These are phyloP conservation scores for Allygus modestus DNA, from an alignment of 2,888 invertebrate genomes.

Conservation along the genomic window DNA sequence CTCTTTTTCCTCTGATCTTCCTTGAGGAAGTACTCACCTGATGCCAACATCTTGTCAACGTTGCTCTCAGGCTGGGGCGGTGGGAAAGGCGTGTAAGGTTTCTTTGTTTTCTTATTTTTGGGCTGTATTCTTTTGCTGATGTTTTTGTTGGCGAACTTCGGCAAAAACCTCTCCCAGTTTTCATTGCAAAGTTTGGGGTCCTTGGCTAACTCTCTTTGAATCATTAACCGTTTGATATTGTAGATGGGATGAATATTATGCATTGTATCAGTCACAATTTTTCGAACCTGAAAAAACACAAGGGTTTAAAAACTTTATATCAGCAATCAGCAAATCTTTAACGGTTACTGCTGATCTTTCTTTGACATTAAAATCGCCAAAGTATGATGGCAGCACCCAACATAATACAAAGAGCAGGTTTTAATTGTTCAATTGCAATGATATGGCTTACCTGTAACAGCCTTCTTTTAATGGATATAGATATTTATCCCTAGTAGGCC, in stretches of 20 bases:
- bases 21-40: conserved; percentile 97
- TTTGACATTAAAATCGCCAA: no score
- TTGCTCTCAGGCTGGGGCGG: conserved; percentile 96
- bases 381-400: no score
- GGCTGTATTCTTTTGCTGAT: conserved; percentile 92
- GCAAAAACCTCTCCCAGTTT: conserved; percentile 98
- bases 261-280: conserved; percentile 98
- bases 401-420: no score
- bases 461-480: no score
- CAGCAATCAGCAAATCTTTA: no score
- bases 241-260: conserved; percentile 99
- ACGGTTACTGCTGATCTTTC: no score
- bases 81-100: conserved; percentile 98
- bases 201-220: conserved; percentile 95
- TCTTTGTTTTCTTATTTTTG: conserved; percentile 92
- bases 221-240: conserved; percentile 98
- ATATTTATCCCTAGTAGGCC: no score
- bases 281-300: conserved; percentile 79
- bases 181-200: conserved; percentile 94
- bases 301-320: no score
- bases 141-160: conserved; percentile 94
- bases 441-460: no score
- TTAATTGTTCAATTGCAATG: no score
- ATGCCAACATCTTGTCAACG: conserved; percentile 93
- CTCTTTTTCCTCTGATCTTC: conserved; percentile 87